Evolutionary conservation across 2,113 vertebrate genomes (phyloP).

Genomic region (Zapus hudsonius): DNA sequence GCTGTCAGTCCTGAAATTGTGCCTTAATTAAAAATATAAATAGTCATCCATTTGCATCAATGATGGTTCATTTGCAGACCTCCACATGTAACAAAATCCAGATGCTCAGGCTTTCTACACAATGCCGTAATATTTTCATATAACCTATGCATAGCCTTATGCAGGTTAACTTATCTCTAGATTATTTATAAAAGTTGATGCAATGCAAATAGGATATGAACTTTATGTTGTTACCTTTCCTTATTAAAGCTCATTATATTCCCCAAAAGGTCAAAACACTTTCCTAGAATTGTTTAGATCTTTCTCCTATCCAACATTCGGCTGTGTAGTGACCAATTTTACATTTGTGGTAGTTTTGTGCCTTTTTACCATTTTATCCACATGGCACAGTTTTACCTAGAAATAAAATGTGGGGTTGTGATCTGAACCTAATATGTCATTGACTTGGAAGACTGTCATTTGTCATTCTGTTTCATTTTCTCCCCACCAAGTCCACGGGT

Average conservation of each 20-base stretch:
- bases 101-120: background rate
- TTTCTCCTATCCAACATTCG: background rate
- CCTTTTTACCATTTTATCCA: background rate
- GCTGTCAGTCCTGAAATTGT: background rate
- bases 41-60: background rate
- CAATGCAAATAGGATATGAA: background rate
- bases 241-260: background rate
- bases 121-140: background rate
- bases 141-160: background rate
- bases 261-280: too few relatives aligned
- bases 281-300: background rate
- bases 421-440: background rate
- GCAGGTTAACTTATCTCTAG: background rate
- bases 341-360: background rate
- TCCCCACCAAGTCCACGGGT: background rate
- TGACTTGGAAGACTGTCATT: background rate
- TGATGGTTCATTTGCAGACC: background rate
- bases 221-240: rapidly evolving
- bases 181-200: background rate
- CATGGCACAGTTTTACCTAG: background rate
- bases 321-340: background rate
- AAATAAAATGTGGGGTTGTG: background rate
- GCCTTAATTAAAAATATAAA: background rate
- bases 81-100: background rate
- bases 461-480: background rate